Conservation (phyloP, 2,113 vertebrate species). For the Forbesichthys agassizii region DNA sequence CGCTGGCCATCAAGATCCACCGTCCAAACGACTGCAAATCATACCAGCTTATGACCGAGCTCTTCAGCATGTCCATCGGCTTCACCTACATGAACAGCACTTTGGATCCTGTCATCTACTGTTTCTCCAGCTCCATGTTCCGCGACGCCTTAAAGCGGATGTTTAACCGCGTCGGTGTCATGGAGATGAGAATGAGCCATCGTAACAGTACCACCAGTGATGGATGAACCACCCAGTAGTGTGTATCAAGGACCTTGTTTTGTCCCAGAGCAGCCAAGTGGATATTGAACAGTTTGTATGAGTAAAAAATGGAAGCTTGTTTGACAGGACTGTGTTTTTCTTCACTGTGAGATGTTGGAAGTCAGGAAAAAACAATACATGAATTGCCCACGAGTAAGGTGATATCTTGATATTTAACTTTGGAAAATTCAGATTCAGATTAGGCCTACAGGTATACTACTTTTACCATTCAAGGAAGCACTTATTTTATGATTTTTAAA, state of each 20-base stretch:
- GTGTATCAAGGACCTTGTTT: background rate
- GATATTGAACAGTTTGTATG: background rate
- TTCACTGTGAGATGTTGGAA: no score
- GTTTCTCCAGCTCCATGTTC: constrained; percentile 59
- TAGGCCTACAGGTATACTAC: no score
- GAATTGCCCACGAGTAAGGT: no score
- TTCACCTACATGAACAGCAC: constrained; percentile 70
- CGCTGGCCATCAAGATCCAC: background rate
- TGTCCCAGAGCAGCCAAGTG: background rate
- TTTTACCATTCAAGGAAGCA: no score
- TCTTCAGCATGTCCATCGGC: constrained; percentile 54
- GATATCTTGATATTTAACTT: no score
- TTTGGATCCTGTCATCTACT: constrained; percentile 68
- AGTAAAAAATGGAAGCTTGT: background rate
- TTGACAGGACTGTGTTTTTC: background rate
- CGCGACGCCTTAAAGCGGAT: constrained; percentile 39
- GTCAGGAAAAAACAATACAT: no score
- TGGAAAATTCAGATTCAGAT: no score
- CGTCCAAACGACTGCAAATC: background rate
- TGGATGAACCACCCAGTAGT: background rate
- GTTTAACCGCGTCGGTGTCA: constrained; percentile 12
- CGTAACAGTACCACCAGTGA: constrained; percentile 18
- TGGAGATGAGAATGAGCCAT: constrained; percentile 16
- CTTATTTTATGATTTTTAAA: no score
- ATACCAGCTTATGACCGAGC: background rate